Conservation (phyloP, 1,140 invertebrate genomes). For the Sycophaga agraensis region DNA sequence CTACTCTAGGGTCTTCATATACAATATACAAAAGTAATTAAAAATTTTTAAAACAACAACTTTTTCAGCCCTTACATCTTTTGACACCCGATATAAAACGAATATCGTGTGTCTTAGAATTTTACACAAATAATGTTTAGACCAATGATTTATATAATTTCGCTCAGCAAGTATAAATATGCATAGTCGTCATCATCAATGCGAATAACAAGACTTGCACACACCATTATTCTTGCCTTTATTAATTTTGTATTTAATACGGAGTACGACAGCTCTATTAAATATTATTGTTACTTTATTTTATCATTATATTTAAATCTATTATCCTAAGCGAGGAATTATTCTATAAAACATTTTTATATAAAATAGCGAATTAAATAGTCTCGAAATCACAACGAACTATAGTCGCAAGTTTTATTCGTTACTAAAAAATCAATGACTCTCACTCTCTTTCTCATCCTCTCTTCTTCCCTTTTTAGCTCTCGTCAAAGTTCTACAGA, state of each 20-base stretch:
- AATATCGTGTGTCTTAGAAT: background rate
- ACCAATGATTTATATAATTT: background rate
- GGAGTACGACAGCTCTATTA: background rate
- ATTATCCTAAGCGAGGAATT: background rate
- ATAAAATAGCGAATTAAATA: constrained; percentile 20
- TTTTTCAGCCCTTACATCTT: background rate
- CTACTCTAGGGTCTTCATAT: background rate
- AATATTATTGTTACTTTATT: constrained; percentile 3
- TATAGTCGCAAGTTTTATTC: background rate
- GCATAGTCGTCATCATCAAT: background rate
- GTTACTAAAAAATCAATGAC: background rate
- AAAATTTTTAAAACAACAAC: constrained; percentile 21
- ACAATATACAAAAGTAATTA: constrained; percentile 2
- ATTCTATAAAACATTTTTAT: constrained; percentile 13
- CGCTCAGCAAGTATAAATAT: no score
- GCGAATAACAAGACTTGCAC: background rate
- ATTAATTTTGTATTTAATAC: background rate
- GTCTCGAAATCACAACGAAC: constrained; percentile 6
- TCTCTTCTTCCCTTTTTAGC: background rate
- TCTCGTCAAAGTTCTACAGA: background rate
- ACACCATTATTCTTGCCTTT: background rate
- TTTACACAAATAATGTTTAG: background rate
- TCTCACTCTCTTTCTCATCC: background rate
- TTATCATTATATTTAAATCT: constrained; percentile 3
- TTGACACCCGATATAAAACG: background rate